These are phyloP conservation scores for Melanotaenia pygmaea DNA, from an alignment of 2,797 vertebrate genomes.

Conservation along the genomic window DNA sequence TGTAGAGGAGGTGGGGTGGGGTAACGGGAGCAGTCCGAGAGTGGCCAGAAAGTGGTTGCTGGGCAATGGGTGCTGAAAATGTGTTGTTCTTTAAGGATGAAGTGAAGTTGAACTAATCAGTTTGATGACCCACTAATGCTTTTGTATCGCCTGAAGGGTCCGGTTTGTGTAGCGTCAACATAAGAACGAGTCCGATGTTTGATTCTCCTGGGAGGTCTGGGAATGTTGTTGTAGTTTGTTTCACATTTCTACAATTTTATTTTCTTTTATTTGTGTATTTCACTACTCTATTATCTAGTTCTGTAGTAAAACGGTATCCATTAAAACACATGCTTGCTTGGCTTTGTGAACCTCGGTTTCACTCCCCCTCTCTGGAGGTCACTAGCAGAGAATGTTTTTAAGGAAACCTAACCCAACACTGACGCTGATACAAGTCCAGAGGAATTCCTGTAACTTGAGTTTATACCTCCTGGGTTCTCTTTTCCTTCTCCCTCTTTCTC, in stretches of 20 bases:
- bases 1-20: conserved; percentile 11
- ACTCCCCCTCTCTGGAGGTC: conserved; percentile 38
- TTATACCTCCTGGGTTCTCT: conserved; percentile 77
- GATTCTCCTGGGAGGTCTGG: conserved; percentile 5
- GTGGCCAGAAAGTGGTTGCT: conserved; percentile 43
- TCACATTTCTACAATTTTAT: conserved; percentile 5
- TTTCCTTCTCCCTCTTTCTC: conserved; percentile 45
- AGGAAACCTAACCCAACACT: conserved; percentile 78
- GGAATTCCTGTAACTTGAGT: conserved; percentile 82
- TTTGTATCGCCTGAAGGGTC: conserved; percentile 24
- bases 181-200: conserved; percentile 9
- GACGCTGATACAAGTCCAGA: conserved; percentile 77
- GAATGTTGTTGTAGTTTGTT: background rate
- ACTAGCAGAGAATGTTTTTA: conserved; percentile 65
- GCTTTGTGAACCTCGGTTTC: conserved; percentile 29
- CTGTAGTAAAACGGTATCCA: conserved; percentile 14
- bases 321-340: conserved; percentile 40
- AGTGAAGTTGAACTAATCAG: conserved; percentile 63
- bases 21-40: conserved; percentile 19
- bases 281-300: conserved; percentile 11
- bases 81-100: conserved; percentile 36
- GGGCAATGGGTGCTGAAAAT: conserved; percentile 41
- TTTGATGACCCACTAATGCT: conserved; percentile 33
- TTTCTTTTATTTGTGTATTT: conserved; percentile 10
- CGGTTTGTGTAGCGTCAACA: background rate